Evolutionary conservation across 2,888 invertebrate genomes (phyloP).

Genomic region (Parnassius glacialis): DNA sequence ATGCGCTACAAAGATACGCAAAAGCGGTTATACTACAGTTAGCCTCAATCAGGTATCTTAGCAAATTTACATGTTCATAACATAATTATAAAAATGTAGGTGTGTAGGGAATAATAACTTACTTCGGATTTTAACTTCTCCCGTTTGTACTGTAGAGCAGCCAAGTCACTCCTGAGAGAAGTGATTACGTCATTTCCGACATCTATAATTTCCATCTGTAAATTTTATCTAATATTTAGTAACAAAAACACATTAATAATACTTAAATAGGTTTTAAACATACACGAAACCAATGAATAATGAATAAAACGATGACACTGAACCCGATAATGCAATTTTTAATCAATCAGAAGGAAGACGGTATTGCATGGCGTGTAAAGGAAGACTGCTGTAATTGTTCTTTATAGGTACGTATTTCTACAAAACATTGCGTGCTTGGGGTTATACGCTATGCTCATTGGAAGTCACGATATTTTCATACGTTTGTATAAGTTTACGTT

Average conservation of each 20-base stretch:
- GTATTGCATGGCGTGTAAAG: conserved; percentile 58
- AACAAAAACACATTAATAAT: no score
- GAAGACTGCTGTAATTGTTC: conserved; percentile 60
- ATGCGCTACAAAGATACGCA: no score
- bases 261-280: no score
- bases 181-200: conserved; percentile 85
- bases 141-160: conserved; percentile 90
- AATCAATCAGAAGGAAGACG: conserved; percentile 38
- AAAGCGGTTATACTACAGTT: no score
- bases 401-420: conserved; percentile 39
- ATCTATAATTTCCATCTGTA: conserved; percentile 79
- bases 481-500: conserved; percentile 34
- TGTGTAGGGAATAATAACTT: conserved; percentile 37
- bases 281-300: no score
- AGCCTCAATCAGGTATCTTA: no score
- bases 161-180: conserved; percentile 89
- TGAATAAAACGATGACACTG: no score
- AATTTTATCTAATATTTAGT: conserved; percentile 1
- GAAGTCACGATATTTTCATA: conserved; percentile 69
- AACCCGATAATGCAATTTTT: not conserved
- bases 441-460: conserved; percentile 58
- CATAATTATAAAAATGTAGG: no score
- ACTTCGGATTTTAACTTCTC: conserved; percentile 90
- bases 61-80: not conserved
- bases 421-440: conserved; percentile 67